phyloP scores from a whole-genome alignment of 1,140 invertebrate genomes.

The Drosophila ogumai region DNA sequence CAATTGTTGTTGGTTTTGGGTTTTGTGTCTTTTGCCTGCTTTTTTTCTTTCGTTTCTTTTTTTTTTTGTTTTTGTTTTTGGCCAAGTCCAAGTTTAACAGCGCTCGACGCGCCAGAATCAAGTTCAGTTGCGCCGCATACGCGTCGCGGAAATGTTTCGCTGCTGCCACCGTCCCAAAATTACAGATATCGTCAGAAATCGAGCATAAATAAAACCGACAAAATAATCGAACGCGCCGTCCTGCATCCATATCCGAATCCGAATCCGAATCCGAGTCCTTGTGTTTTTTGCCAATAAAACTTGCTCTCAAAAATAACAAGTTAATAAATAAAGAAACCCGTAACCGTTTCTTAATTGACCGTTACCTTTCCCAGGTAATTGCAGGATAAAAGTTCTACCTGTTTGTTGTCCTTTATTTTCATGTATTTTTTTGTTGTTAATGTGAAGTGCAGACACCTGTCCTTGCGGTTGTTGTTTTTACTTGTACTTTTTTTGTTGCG shows the following conservation, averaged over 20 bases:
- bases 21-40: slow-evolving; percentile 27
- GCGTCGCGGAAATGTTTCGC: slow-evolving; percentile 81
- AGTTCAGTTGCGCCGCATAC: slow-evolving; percentile 84
- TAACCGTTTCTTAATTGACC: not conserved
- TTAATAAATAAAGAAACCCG: not conserved
- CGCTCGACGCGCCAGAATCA: slow-evolving; percentile 79
- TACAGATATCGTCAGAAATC: slow-evolving; percentile 17
- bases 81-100: slow-evolving; percentile 84
- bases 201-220: slow-evolving; percentile 18
- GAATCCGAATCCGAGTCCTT: not conserved
- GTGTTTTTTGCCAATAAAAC: slow-evolving; percentile 1
- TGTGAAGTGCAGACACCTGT: slow-evolving; percentile 50
- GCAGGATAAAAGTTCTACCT: slow-evolving; percentile 17
- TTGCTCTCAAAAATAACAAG: not conserved
- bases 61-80: slow-evolving; percentile 58
- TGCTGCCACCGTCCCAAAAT: slow-evolving; percentile 60
- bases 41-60: slow-evolving; percentile 28
- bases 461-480: slow-evolving; percentile 55
- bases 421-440: slow-evolving; percentile 10
- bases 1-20: slow-evolving; percentile 25
- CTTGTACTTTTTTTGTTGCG: slow-evolving; percentile 26
- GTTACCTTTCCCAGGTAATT: slow-evolving; percentile 19
- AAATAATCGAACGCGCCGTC: slow-evolving; percentile 19
- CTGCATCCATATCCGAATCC: slow-evolving; percentile 6
- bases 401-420: not conserved